Percentiles rank a stretch among this genome's conserved stretches.
phyloP scores from a whole-genome alignment of 2,888 invertebrate genomes.

The Timandra comae region DNA sequence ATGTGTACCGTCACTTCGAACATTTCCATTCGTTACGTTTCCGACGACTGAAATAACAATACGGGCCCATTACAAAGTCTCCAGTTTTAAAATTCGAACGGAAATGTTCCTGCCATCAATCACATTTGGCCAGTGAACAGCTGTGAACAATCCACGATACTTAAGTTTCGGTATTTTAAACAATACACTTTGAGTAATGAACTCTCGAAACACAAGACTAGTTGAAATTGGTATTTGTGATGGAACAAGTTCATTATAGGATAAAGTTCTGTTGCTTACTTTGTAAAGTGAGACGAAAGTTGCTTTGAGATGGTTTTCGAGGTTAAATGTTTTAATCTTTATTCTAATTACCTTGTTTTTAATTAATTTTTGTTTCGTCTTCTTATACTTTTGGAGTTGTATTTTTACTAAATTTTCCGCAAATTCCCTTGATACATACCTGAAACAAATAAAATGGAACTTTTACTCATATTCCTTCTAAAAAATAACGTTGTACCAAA shows the following conservation, averaged over 20 bases:
- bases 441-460: conserved; percentile 9
- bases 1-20: conserved; percentile 60
- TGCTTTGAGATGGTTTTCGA: not conserved
- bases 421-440: conserved; percentile 1
- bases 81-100: conserved; percentile 46
- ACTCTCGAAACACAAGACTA: not conserved
- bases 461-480: not conserved
- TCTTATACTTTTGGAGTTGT: no score
- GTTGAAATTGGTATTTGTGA: no score
- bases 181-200: not conserved
- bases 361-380: not conserved
- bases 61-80: conserved; percentile 40
- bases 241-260: no score
- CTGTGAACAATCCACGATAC: conserved; percentile 26
- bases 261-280: no score
- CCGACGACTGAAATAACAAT: conserved; percentile 73
- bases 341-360: not conserved
- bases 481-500: not conserved
- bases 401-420: no score
- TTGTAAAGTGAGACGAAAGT: no score
- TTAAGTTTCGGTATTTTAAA: not conserved
- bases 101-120: conserved; percentile 52
- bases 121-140: conserved; percentile 54
- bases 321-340: not conserved
- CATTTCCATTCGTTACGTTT: conserved; percentile 61